A percentile compares a stretch with the other conserved stretches of the same genome.
Conservation (phyloP, 2,888 invertebrate species). For the Osedax frankpressi region DNA sequence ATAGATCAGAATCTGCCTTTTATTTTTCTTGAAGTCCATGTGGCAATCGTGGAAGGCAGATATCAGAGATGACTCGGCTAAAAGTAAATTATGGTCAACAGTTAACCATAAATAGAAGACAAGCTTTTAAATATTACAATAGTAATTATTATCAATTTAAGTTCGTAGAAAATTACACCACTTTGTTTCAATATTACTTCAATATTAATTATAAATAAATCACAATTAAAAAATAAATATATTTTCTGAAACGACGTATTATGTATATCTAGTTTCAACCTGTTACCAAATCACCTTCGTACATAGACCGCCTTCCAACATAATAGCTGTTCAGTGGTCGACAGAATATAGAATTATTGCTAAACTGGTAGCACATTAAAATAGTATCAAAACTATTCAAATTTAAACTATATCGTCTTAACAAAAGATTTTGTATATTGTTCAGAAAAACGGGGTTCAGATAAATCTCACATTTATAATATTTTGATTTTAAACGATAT, state of each 20-base stretch:
- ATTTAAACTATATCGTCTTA: too few species aligned
- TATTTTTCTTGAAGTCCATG: slow-evolving; percentile 63
- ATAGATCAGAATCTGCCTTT: slow-evolving; percentile 80
- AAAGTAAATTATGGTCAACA: too few species aligned
- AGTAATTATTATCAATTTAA: not conserved
- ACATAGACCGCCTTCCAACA: slow-evolving; percentile 93
- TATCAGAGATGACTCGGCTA: slow-evolving; percentile 76
- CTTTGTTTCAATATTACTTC: not conserved
- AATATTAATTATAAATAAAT: not conserved
- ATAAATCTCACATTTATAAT: too few species aligned
- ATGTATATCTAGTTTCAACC: slow-evolving; percentile 44
- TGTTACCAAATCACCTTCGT: slow-evolving; percentile 83
- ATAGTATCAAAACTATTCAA: too few species aligned
- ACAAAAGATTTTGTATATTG: too few species aligned
- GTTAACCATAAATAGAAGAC: not conserved
- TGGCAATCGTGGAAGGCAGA: slow-evolving; percentile 88
- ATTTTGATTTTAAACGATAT: too few species aligned
- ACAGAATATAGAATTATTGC: too few species aligned
- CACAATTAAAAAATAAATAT: not conserved
- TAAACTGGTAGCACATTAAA: too few species aligned
- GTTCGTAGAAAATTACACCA: not conserved
- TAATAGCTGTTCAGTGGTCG: slow-evolving; percentile 71
- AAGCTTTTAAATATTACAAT: not conserved
- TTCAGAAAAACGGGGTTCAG: too few species aligned
- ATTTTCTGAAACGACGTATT: not conserved